A percentile compares a stretch with the other conserved stretches of the same genome.
These are phyloP conservation scores for Phyllopteryx taeniolatus DNA, from an alignment of 2,113 vertebrate species.

Conservation along the genomic window DNA sequence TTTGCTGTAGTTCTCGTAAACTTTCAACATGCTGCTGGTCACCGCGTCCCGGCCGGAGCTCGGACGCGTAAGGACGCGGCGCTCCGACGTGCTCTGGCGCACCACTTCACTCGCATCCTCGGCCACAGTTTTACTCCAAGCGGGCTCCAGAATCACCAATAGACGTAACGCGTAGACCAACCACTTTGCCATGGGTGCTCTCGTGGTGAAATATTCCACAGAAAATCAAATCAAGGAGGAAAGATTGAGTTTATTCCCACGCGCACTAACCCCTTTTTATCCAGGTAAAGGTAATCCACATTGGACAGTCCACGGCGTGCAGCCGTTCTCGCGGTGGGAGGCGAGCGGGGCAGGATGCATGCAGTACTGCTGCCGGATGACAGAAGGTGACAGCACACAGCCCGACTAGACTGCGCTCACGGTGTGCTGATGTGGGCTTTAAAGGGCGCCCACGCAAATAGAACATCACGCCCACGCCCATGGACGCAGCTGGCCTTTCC, in stretches of 20 bases:
- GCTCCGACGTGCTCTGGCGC: constrained; percentile 33
- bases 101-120: constrained; percentile 19
- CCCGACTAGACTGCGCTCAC: background rate
- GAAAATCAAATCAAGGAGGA: background rate
- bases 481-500: constrained; percentile 4
- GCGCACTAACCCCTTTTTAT: constrained; percentile 13
- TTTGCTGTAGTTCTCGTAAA: constrained; percentile 84
- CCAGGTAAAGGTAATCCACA: constrained; percentile 53
- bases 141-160: constrained; percentile 38
- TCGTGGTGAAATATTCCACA: constrained; percentile 8
- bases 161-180: constrained; percentile 47
- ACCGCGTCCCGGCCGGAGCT: constrained; percentile 74
- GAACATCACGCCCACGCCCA: constrained; percentile 4
- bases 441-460: background rate
- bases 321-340: constrained; percentile 59
- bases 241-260: constrained; percentile 13
- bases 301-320: constrained; percentile 46
- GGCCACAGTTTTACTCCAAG: constrained; percentile 14
- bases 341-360: constrained; percentile 37
- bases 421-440: background rate
- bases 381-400: constrained; percentile 62
- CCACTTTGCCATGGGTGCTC: constrained; percentile 45
- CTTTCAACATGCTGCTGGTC: constrained; percentile 82
- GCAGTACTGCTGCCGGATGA: constrained; percentile 45
- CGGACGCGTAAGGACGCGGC: constrained; percentile 46